Evolutionary conservation across 1,140 invertebrate species (phyloP).

Genomic region (Episyrphus balteatus): DNA sequence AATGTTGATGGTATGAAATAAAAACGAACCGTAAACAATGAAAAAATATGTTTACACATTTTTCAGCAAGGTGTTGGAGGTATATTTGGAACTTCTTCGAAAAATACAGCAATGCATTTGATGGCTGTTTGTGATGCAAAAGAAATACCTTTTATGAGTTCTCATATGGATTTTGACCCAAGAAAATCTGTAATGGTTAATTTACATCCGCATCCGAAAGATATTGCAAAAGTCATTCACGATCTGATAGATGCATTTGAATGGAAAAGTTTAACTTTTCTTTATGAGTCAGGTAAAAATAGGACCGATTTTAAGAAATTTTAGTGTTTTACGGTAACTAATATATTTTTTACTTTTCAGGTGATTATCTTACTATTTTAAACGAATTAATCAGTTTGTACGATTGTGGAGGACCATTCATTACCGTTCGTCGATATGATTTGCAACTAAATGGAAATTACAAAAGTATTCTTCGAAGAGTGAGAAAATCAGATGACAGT

Average conservation of each 20-base stretch:
- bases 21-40: no score
- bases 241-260: conserved; percentile 61
- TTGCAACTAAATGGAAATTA: conserved; percentile 33
- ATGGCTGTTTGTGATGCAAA: conserved; percentile 78
- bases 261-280: conserved; percentile 77
- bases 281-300: conserved; percentile 61
- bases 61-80: conserved; percentile 53
- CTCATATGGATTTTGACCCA: conserved; percentile 40
- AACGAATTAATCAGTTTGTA: conserved; percentile 62
- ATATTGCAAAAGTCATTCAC: conserved; percentile 58
- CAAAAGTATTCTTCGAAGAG: conserved; percentile 38
- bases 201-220: conserved; percentile 67
- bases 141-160: conserved; percentile 78
- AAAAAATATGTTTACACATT: background rate
- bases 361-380: conserved; percentile 52
- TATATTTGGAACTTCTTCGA: conserved; percentile 70
- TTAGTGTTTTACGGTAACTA: background rate
- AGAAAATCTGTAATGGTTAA: conserved; percentile 43
- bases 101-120: conserved; percentile 54
- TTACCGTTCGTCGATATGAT: conserved; percentile 49
- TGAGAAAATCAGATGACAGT: conserved; percentile 48
- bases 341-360: conserved; percentile 29
- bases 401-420: conserved; percentile 41
- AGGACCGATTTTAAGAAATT: background rate
- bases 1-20: conserved; percentile 29